Base-by-base conservation (phyloP, 2,113 vertebrate species). In the Poecilia latipinna region DNA sequence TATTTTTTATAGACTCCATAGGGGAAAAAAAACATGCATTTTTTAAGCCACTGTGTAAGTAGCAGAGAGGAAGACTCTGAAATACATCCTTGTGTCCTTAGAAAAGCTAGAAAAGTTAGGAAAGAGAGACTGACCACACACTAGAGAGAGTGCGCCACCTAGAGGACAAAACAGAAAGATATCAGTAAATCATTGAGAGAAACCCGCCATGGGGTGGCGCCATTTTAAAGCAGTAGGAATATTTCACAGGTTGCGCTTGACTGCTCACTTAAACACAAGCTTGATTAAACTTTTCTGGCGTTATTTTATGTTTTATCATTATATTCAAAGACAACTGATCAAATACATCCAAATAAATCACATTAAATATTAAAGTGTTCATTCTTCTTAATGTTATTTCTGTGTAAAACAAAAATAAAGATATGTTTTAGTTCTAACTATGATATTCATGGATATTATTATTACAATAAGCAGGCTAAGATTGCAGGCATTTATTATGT, bases 111-210 rank as follows among this genome's bases (percentile, higher is more conserved):
- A 19, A 67, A 51, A 42, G 61, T 29, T 5, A 42, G 33, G 37
- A 33, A 65, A 62, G 60, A 35, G 35, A 65, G 64, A 63, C 65
- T 37, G 61, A 77, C 65, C 57, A 63, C 64, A 77, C 67, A 77
- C 67, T 2, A 88, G 90, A 79, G 77, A 83, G 42, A 91, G 85
- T 80, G 22, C 64, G 86, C 90, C 91, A 90, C 82, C 90, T 91
- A 87, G 82, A 82, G 92, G 90, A 78, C 37, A 65, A 66, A 8
- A 61, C 1, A 17, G 67, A 22, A 8, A 51, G 3, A 8, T 29
- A 39, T 68, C 6, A 44, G 32, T 61, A 61, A 0, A 66, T 63
- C 69, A 79, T 62, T 88, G 79, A 67, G 22, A 61, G 44, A 51
- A 70, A 77, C 29, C 51, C 72, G 79, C 89, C 90, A 91, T 64